phyloP scores from a whole-genome alignment of 2,113 vertebrate species.

The Mustela lutreola region DNA sequence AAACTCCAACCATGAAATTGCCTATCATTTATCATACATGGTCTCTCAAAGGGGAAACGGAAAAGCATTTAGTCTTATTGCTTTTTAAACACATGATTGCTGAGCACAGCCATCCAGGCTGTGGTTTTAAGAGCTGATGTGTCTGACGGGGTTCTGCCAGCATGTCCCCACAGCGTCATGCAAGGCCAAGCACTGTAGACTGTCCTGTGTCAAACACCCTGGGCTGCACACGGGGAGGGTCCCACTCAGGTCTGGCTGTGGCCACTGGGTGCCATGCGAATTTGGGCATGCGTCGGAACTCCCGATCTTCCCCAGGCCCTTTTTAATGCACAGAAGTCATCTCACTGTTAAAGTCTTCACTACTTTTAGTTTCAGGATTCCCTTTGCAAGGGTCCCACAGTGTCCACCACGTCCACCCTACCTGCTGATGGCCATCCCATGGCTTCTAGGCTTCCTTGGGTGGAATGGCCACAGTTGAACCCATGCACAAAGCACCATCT shows the following conservation, averaged over 20 bases:
- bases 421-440: too few species aligned
- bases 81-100: slow-evolving; percentile 86
- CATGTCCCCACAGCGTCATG: background rate
- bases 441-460: background rate
- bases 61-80: slow-evolving; percentile 87
- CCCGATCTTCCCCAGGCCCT: background rate
- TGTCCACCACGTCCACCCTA: background rate
- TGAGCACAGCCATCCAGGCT: slow-evolving; percentile 68
- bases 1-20: slow-evolving; percentile 90
- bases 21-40: slow-evolving; percentile 89
- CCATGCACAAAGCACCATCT: background rate
- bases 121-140: slow-evolving; percentile 6
- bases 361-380: background rate
- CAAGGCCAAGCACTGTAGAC: background rate
- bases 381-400: background rate
- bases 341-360: background rate
- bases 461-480: background rate
- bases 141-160: background rate
- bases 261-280: background rate
- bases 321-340: background rate
- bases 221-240: rapidly evolving
- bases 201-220: background rate
- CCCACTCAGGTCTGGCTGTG: background rate
- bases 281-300: background rate
- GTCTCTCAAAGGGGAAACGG: slow-evolving; percentile 85